phyloP scores from a whole-genome alignment of 2,113 vertebrate species.

The Rallus limicola region DNA sequence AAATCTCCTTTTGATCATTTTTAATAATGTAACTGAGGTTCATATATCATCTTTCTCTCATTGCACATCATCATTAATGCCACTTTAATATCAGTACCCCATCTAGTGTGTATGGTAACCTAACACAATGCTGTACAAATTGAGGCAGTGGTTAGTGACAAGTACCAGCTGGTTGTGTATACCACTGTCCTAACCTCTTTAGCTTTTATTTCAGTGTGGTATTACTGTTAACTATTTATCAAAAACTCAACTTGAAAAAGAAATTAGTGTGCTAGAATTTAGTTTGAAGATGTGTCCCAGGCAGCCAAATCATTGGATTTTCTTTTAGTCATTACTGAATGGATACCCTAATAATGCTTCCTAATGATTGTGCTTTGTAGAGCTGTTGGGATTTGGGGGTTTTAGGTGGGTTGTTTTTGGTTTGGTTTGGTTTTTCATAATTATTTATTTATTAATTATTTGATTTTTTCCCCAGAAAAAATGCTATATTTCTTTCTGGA shows the following conservation, averaged over 20 bases:
- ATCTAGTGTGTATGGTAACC: neutral
- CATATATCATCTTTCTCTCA: neutral
- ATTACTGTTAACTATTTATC: neutral
- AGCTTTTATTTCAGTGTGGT: neutral
- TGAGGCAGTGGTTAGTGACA: neutral
- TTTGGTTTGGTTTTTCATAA: too few species aligned
- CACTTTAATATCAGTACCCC: neutral
- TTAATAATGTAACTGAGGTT: neutral
- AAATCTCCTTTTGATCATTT: neutral
- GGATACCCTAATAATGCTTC: neutral
- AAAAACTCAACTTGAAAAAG: neutral
- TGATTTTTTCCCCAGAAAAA: neutral
- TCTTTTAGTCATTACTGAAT: neutral
- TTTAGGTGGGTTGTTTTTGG: too few species aligned
- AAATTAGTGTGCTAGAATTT: neutral
- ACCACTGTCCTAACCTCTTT: neutral
- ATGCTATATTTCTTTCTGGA: neutral
- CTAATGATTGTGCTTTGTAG: neutral
- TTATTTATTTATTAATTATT: neutral
- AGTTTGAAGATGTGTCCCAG: neutral
- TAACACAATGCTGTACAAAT: neutral
- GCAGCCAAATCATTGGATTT: neutral
- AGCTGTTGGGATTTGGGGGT: too few species aligned
- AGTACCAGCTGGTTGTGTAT: neutral
- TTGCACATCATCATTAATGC: neutral